Evolutionary conservation across 2,888 invertebrate species (phyloP).

Genomic region (Troides oblongomaculatus): DNA sequence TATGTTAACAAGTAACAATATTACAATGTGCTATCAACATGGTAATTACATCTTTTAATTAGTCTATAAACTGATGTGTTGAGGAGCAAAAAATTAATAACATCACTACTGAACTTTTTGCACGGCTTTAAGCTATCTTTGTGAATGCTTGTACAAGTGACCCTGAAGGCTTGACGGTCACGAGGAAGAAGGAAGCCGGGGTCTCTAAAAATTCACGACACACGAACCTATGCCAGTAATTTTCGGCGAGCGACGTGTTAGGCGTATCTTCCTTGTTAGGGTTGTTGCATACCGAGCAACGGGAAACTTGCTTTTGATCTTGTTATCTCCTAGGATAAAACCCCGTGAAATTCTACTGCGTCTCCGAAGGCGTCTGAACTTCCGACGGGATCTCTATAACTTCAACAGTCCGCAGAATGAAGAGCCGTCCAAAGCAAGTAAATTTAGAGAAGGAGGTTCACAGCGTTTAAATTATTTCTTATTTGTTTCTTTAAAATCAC

Average conservation of each 20-base stretch:
- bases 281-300: slow-evolving; percentile 44
- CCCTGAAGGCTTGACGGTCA: slow-evolving; percentile 49
- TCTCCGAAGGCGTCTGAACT: too few species aligned
- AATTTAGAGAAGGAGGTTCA: too few species aligned
- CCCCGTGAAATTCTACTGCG: too few species aligned
- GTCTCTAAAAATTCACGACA: slow-evolving; percentile 70
- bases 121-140: slow-evolving; percentile 19
- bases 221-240: slow-evolving; percentile 59
- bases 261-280: slow-evolving; percentile 64
- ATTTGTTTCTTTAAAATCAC: too few species aligned
- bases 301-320: neutral
- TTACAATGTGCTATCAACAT: too few species aligned
- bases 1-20: too few species aligned
- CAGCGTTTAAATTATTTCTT: too few species aligned
- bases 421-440: too few species aligned
- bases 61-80: neutral
- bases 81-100: slow-evolving; percentile 6
- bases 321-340: too few species aligned
- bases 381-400: too few species aligned
- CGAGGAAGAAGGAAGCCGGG: slow-evolving; percentile 66
- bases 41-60: neutral
- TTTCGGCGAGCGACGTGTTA: slow-evolving; percentile 68
- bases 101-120: slow-evolving; percentile 13
- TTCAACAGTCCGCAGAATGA: too few species aligned
- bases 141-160: slow-evolving; percentile 37